Percentiles rank a stretch among this genome's conserved stretches.
phyloP scores from a whole-genome alignment of 2,113 vertebrate genomes.

The Triplophysa siluroides region DNA sequence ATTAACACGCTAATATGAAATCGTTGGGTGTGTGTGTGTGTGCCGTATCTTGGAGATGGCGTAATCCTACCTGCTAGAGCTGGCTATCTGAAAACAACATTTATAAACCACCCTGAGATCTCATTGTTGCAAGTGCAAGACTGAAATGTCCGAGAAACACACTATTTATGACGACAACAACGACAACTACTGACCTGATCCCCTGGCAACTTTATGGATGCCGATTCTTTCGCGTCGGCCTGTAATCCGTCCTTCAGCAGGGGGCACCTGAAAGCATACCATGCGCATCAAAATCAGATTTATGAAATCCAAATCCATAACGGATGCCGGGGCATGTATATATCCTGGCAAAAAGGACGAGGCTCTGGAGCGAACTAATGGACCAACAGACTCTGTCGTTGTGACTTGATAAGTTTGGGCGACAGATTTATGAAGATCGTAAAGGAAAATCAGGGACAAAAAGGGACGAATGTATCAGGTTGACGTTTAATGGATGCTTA shows the following conservation, averaged over 20 bases:
- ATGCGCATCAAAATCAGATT: constrained; percentile 63
- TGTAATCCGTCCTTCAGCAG: not conserved
- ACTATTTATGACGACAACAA: no score
- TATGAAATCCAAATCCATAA: constrained; percentile 70
- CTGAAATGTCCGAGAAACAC: no score
- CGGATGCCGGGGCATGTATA: constrained; percentile 65
- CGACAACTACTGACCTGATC: no score
- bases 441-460: constrained; percentile 76
- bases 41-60: not conserved
- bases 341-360: constrained; percentile 66
- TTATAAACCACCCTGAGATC: no score
- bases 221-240: no score
- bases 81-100: no score
- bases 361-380: constrained; percentile 77
- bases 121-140: no score
- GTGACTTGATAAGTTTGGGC: constrained; percentile 70
- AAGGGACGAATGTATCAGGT: constrained; percentile 65
- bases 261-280: not conserved
- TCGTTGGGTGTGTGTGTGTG: not conserved
- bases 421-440: constrained; percentile 74
- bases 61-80: no score
- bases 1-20: not conserved
- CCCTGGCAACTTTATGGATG: no score
- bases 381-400: constrained; percentile 69
- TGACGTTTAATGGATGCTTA: constrained; percentile 67